A percentile compares a stretch with the other conserved stretches of the same genome.
Evolutionary conservation across 2,888 invertebrate species (phyloP).

Genomic region (Mantis religiosa): DNA sequence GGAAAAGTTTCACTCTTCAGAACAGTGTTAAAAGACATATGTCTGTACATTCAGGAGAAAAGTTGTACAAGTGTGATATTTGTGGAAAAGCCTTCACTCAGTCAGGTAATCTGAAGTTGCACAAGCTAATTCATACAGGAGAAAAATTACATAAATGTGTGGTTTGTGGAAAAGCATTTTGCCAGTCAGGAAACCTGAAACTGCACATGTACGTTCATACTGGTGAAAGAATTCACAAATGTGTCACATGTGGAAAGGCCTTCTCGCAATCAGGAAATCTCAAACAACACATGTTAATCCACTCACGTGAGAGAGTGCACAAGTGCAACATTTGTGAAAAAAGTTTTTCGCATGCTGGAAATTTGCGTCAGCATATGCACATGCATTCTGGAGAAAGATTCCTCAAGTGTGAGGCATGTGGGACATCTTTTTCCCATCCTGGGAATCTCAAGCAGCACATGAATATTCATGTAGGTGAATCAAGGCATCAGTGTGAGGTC

Average conservation of each 20-base stretch:
- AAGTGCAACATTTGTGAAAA: not conserved
- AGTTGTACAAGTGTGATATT: not conserved
- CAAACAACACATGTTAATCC: not conserved
- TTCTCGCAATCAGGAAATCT: not conserved
- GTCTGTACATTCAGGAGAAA: not conserved
- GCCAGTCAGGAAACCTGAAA: not conserved
- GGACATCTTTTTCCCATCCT: not conserved
- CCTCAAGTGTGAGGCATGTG: not conserved
- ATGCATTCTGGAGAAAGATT: constrained; percentile 1
- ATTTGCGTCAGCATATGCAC: not conserved
- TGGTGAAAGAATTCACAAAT: not conserved
- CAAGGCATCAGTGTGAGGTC: not conserved
- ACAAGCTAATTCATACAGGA: not conserved
- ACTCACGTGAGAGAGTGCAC: constrained; percentile 4
- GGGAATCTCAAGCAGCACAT: not conserved
- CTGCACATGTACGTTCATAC: constrained; percentile 5
- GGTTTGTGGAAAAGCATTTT: constrained; percentile 2
- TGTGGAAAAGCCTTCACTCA: not conserved
- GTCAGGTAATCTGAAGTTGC: not conserved
- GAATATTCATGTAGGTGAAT: not conserved
- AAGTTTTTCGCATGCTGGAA: not conserved
- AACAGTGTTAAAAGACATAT: not conserved
- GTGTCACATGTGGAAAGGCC: not conserved
- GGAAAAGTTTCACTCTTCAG: not conserved
- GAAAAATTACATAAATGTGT: constrained; percentile 3